Base-by-base conservation (phyloP, 2,797 vertebrate species). In the Schizopygopsis malacanthus region DNA sequence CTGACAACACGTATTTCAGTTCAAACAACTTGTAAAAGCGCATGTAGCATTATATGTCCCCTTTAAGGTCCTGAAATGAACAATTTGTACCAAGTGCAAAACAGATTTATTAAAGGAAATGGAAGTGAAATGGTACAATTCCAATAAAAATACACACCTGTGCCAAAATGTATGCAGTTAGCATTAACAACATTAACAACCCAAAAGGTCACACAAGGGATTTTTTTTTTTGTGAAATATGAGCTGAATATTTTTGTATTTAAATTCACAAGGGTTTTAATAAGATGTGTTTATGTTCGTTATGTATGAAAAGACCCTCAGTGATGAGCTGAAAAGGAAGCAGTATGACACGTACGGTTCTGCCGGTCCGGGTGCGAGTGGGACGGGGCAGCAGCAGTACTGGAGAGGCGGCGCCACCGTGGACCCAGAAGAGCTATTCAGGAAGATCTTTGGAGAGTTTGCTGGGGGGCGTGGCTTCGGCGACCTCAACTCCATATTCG, bases 401-500 rank as follows among this genome's bases (percentile, higher is more conserved):
- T 98, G 98, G 94, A 96, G 84, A 33, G 16, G 67, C 16, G 54
- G 87, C 13, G 15, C 96, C n/a, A 95, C 93, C 0, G 90, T 99
- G 0, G 95, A 99, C 83, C 98, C 98, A 0, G 98, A 99, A 88
- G 98, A 99, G 89, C 96, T 99, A 2, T 99, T 99, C 94, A 94
- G 96, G 79, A 99, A 97, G 93, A 99, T 99, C 91, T 99, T 99
- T 0, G 98, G 98, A 6, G 98, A 99, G 78, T 99, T 98, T 84
- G 96, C 97, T 0, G 96, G 96, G 15, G 95, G 95, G 0, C 91
- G 95, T 0, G 94, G 95, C 56, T 99, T 99, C 0, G 96, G 97
- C 0, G 97, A 99, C 89, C 97, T 99, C 86, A 96, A 94, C 82
- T 93, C 90, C 11, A 95, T 97, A 11, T 99, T 99, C 87, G 96